These are phyloP conservation scores for Atherinosoma microstoma DNA, from an alignment of 2,797 vertebrate species.

Conservation along the genomic window DNA sequence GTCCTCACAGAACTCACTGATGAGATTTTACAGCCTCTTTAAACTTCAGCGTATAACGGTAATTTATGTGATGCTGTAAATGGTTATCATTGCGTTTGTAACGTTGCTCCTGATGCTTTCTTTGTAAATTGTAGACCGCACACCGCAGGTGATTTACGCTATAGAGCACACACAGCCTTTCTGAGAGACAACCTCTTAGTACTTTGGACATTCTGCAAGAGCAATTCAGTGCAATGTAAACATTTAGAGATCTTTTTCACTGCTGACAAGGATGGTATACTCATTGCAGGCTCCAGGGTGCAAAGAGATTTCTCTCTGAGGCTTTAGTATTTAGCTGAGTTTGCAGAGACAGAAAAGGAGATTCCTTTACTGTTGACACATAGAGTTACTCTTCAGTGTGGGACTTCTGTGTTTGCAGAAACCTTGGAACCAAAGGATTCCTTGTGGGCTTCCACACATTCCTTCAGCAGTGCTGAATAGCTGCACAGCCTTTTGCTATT, in stretches of 20 bases:
- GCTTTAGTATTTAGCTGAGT: constrained; percentile 52
- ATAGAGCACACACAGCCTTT: constrained; percentile 24
- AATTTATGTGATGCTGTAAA: constrained; percentile 51
- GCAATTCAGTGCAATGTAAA: constrained; percentile 55
- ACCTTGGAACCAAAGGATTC: constrained; percentile 80
- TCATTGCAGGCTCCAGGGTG: constrained; percentile 41
- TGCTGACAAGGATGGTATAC: constrained; percentile 42
- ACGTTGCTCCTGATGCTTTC: constrained; percentile 41
- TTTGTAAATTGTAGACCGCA: constrained; percentile 41
- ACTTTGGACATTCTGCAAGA: constrained; percentile 37
- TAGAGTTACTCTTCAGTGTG: constrained; percentile 78
- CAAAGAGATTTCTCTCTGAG: constrained; percentile 56
- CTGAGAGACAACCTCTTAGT: constrained; percentile 40
- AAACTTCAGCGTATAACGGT: constrained; percentile 23
- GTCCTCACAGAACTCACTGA: constrained; percentile 35
- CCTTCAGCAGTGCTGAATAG: constrained; percentile 75
- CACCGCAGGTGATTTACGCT: constrained; percentile 63
- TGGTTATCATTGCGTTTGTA: constrained; percentile 13
- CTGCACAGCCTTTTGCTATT: constrained; percentile 70
- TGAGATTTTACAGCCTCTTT: constrained; percentile 26
- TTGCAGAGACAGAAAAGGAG: constrained; percentile 62
- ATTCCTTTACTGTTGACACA: constrained; percentile 79
- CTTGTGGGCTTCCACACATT: constrained; percentile 83
- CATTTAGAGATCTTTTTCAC: constrained; percentile 53
- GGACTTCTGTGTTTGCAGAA: constrained; percentile 83